Evolutionary conservation across 2,797 vertebrate genomes (phyloP).

Genomic region (Hyperoplus immaculatus): DNA sequence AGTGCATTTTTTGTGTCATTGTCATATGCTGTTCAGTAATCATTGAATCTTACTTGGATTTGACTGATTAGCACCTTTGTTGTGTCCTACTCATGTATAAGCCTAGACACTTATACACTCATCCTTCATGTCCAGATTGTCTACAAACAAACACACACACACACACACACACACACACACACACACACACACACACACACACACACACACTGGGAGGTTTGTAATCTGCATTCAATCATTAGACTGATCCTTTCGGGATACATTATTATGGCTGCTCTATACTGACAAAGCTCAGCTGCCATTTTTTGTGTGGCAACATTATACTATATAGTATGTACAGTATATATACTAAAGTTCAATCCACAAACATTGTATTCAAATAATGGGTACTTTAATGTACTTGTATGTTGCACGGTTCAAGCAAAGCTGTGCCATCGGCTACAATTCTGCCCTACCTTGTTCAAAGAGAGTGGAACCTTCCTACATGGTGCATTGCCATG

Average conservation of each 20-base stretch:
- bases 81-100: slow-evolving; percentile 2
- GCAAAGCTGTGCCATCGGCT: background rate
- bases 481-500: slow-evolving; percentile 19
- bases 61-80: background rate
- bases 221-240: slow-evolving; percentile 29
- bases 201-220: background rate
- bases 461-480: background rate
- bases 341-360: background rate
- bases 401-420: background rate
- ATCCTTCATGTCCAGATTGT: slow-evolving; percentile 5
- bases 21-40: background rate
- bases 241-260: background rate
- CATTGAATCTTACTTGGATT: background rate
- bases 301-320: background rate
- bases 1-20: background rate
- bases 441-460: background rate
- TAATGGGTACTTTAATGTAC: background rate
- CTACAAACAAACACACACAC: background rate
- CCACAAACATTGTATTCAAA: background rate
- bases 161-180: no score
- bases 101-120: background rate
- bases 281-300: slow-evolving; percentile 2
- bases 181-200: background rate
- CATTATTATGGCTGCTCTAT: slow-evolving; percentile 13
- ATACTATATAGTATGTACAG: no score